Conservation (phyloP, 2,797 vertebrate genomes). For the Tenualosa ilisha region DNA sequence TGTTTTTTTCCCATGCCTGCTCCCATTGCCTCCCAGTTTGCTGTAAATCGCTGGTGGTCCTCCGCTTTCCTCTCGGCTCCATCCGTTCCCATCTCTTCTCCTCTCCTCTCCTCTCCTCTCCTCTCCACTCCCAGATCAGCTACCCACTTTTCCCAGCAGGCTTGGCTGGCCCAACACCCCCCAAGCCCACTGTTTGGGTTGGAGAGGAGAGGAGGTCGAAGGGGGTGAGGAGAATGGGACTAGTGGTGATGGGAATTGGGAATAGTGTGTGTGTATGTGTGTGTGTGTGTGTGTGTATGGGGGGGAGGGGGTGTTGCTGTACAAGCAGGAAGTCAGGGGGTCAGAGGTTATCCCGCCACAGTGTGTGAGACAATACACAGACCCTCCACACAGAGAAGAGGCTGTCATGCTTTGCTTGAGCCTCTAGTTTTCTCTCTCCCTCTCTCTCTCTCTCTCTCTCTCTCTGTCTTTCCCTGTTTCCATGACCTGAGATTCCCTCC, state of each 20-base stretch:
- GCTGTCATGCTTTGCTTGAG: slow-evolving; percentile 17
- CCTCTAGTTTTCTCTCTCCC: slow-evolving; percentile 1
- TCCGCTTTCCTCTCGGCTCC: not conserved
- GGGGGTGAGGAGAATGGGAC: not conserved
- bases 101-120: not conserved
- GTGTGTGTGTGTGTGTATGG: not conserved
- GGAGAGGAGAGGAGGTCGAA: not conserved
- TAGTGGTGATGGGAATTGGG: not conserved
- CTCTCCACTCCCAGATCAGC: not conserved
- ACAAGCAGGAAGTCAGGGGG: slow-evolving; percentile 47
- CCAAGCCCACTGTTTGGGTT: not conserved
- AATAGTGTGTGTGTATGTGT: not conserved
- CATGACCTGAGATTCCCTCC: slow-evolving; percentile 44
- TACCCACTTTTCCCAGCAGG: not conserved
- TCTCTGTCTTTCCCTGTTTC: slow-evolving; percentile 20
- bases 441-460: slow-evolving; percentile 6
- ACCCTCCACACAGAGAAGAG: slow-evolving; percentile 25
- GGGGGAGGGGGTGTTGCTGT: slow-evolving; percentile 29
- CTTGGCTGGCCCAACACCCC: not conserved
- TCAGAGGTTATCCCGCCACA: slow-evolving; percentile 51
- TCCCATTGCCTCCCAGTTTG: not conserved
- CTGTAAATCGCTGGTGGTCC: not conserved
- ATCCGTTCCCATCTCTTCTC: not conserved
- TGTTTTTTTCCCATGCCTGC: slow-evolving; percentile 11
- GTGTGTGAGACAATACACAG: slow-evolving; percentile 51